phyloP scores from a whole-genome alignment of 1,140 invertebrate genomes.

The Drepana arcuata region DNA sequence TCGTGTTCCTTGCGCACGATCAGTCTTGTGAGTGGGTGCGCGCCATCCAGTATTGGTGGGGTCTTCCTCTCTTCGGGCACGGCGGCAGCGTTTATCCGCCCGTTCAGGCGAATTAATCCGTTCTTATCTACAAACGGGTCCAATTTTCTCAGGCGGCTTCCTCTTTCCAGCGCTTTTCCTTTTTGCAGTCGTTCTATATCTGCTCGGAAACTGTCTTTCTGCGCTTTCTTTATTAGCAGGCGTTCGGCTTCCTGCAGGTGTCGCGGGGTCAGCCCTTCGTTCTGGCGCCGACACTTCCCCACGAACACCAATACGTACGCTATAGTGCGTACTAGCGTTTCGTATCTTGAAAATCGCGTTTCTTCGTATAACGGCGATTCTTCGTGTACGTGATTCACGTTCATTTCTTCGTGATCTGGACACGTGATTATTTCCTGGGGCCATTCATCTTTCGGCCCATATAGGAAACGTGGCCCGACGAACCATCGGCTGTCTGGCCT shows the following conservation, averaged over 20 bases:
- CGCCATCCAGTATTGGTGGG: neutral
- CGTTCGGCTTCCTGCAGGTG: neutral
- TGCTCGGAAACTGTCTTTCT: neutral
- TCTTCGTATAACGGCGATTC: neutral
- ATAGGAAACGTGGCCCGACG: neutral
- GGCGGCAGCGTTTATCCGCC: neutral
- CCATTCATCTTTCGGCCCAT: neutral
- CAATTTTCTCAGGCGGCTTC: neutral
- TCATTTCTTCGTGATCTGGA: neutral
- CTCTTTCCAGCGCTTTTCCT: neutral
- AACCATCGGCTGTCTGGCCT: neutral
- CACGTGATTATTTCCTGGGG: neutral
- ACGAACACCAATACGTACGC: neutral
- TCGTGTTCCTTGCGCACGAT: neutral
- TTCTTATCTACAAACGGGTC: neutral
- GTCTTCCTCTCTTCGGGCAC: neutral
- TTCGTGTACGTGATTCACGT: neutral
- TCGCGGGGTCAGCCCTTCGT: neutral
- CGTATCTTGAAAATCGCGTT: neutral
- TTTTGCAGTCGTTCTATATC: neutral
- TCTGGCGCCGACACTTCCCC: neutral
- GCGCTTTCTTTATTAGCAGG: neutral
- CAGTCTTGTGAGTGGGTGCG: neutral
- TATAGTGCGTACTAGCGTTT: neutral
- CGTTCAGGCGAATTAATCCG: neutral